phyloP scores from a whole-genome alignment of 2,797 vertebrate species.

The Syndactyla subalaris region DNA sequence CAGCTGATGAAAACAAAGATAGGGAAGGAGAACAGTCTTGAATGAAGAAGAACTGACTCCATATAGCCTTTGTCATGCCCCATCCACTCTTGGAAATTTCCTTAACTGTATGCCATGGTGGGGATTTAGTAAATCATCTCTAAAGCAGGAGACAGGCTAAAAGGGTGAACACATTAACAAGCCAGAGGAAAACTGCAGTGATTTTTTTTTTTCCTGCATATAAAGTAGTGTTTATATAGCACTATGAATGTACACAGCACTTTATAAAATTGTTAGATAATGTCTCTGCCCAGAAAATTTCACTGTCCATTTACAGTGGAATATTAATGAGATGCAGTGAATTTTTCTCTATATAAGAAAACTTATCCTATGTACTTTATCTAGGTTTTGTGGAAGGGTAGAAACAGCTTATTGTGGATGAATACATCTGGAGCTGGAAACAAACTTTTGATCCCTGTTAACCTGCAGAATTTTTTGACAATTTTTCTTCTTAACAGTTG shows the following conservation, averaged over 20 bases:
- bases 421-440: not conserved
- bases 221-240: conserved; percentile 28
- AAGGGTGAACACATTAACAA: conserved; percentile 20
- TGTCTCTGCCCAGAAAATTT: conserved; percentile 25
- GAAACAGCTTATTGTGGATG: not conserved
- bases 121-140: conserved; percentile 31
- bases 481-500: not conserved
- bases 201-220: not conserved
- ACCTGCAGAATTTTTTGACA: not conserved
- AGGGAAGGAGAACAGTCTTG: not conserved
- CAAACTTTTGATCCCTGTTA: not conserved
- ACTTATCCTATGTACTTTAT: not conserved
- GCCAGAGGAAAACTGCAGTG: conserved; percentile 71
- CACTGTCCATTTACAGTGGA: not conserved
- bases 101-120: not conserved
- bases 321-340: conserved; percentile 24
- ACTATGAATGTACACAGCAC: conserved; percentile 55
- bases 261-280: conserved; percentile 29
- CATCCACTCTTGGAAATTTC: not conserved
- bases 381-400: not conserved
- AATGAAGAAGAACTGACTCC: not conserved
- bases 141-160: not conserved
- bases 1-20: conserved; percentile 39
- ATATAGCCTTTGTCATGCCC: conserved; percentile 4
- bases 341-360: conserved; percentile 20